Conservation (phyloP, 2,888 invertebrate species). For the Mellilla xanthometata region DNA sequence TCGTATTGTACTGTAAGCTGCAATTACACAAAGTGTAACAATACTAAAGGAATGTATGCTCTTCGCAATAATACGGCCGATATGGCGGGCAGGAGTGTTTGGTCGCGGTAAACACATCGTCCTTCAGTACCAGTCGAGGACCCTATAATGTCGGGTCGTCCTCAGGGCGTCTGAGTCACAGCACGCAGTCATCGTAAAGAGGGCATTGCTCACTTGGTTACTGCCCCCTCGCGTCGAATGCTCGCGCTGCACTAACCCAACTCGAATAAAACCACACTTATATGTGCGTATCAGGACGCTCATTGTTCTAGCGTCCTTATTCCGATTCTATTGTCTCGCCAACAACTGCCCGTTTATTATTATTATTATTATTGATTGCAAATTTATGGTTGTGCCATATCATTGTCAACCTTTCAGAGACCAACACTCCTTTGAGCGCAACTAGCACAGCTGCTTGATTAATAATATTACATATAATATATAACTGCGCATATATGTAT, state of each 20-base stretch:
- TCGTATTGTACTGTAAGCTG: too few relatives aligned
- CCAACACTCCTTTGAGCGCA: conserved; percentile 31
- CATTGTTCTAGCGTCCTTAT: conserved; percentile 74
- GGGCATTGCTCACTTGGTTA: conserved; percentile 77
- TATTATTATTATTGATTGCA: conserved; percentile 69
- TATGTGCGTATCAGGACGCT: conserved; percentile 59
- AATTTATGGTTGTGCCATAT: conserved; percentile 59
- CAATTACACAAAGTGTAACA: too few relatives aligned
- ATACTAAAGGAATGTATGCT: neutral
- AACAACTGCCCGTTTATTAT: conserved; percentile 54
- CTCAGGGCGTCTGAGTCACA: conserved; percentile 77
- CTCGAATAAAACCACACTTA: conserved; percentile 58
- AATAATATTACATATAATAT: too few relatives aligned
- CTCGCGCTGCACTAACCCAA: conserved; percentile 57
- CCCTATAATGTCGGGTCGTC: conserved; percentile 77
- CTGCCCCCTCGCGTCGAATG: conserved; percentile 62
- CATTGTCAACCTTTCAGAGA: conserved; percentile 61
- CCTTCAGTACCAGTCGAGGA: conserved; percentile 79
- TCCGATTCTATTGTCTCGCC: conserved; percentile 67
- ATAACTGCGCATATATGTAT: conserved; percentile 24
- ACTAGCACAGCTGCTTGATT: conserved; percentile 20
- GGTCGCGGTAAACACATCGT: conserved; percentile 64
- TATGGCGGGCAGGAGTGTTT: conserved; percentile 55
- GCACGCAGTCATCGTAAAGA: conserved; percentile 75
- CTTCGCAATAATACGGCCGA: conserved; percentile 38